phyloP scores from a whole-genome alignment of 2,113 vertebrate genomes.

The Lasiurus cinereus region DNA sequence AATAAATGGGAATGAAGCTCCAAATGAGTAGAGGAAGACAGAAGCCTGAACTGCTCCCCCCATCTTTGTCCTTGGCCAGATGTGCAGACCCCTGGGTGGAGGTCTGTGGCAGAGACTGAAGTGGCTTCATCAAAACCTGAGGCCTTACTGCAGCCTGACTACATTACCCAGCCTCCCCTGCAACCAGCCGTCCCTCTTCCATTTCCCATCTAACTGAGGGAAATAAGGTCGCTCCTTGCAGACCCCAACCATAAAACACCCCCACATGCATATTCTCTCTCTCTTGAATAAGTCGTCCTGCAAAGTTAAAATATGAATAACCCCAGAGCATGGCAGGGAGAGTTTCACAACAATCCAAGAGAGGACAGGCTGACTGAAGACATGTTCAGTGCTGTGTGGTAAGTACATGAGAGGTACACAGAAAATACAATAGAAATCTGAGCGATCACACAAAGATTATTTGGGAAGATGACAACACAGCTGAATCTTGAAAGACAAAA shows the following conservation, averaged over 20 bases:
- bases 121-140: neutral
- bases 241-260: neutral
- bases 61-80: neutral
- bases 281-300: neutral
- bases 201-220: neutral
- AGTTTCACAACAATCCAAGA: neutral
- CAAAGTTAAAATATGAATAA: conserved; percentile 39
- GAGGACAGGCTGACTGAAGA: neutral
- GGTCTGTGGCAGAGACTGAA: neutral
- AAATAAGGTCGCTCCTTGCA: neutral
- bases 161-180: neutral
- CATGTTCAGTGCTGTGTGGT: neutral
- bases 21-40: conserved; percentile 70
- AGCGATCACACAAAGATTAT: neutral
- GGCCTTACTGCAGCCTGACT: neutral
- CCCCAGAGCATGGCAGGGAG: neutral
- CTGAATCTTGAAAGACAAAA: neutral
- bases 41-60: neutral
- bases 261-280: neutral
- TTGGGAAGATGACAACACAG: neutral
- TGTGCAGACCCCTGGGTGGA: neutral
- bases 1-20: conserved; percentile 77
- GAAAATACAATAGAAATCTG: neutral
- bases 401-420: neutral
- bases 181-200: neutral